phyloP scores from a whole-genome alignment of 2,888 invertebrate genomes.

The Lasioglossum zephyrum region DNA sequence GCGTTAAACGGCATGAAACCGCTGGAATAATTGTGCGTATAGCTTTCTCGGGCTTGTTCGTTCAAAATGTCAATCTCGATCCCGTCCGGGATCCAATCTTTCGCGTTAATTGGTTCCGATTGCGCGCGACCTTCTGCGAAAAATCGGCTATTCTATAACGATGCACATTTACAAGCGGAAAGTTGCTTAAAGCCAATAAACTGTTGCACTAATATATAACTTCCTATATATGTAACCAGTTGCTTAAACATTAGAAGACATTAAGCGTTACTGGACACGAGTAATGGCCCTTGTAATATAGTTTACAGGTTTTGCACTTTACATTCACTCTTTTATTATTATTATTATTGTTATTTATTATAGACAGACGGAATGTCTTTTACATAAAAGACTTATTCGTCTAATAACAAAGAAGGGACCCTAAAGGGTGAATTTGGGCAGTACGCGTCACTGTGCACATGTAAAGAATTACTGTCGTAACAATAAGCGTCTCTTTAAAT shows the following conservation, averaged over 20 bases:
- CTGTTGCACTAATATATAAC: background rate
- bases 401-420: no score
- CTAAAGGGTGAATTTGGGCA: no score
- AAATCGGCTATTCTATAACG: background rate
- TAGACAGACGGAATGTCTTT: no score
- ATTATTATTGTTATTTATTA: no score
- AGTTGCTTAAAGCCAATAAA: background rate
- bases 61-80: conserved; percentile 41
- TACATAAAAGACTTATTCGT: no score
- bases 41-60: conserved; percentile 13
- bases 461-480: background rate
- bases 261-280: no score
- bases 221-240: no score
- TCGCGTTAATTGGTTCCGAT: background rate
- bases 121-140: background rate
- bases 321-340: no score
- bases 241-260: no score
- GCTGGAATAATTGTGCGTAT: conserved; percentile 29
- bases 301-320: no score
- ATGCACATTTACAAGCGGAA: background rate
- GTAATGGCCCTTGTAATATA: no score
- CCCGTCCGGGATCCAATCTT: background rate
- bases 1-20: conserved; percentile 34
- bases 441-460: no score
- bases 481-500: background rate